Conservation (phyloP, 2,113 vertebrate genomes). For the Pelodiscus sinensis region DNA sequence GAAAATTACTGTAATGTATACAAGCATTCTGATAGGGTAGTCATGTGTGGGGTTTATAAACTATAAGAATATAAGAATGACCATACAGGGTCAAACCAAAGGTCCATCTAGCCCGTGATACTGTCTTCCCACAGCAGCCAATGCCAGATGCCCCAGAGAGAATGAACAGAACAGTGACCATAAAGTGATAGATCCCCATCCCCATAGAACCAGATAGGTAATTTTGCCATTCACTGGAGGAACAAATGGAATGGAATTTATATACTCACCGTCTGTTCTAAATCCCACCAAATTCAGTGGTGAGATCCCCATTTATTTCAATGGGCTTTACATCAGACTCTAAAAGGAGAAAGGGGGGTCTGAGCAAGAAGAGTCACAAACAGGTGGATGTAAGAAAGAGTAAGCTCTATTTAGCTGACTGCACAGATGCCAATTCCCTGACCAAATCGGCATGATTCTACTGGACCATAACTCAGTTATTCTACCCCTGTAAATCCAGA, state of each 20-base stretch:
- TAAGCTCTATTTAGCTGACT: neutral
- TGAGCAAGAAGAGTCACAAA: neutral
- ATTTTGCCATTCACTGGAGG: rapidly evolving
- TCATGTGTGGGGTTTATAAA: too few relatives aligned
- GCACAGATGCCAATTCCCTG: neutral
- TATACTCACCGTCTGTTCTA: neutral
- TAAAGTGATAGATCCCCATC: too few relatives aligned
- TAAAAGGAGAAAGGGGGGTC: neutral
- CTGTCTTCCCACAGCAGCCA: too few relatives aligned
- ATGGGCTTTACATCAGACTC: neutral
- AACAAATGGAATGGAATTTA: rapidly evolving
- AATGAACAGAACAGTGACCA: too few relatives aligned
- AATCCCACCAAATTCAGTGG: rapidly evolving
- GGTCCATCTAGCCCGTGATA: too few relatives aligned
- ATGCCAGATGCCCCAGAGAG: too few relatives aligned
- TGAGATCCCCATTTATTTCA: neutral
- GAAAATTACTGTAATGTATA: rapidly evolving
- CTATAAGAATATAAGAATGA: too few relatives aligned
- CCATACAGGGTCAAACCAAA: too few relatives aligned
- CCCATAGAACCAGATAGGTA: rapidly evolving
- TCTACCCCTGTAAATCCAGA: neutral
- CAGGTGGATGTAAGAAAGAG: neutral
- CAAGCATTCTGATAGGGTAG: rapidly evolving
- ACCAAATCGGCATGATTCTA: neutral
- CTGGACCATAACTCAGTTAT: neutral